These are phyloP conservation scores for Cassiopea xamachana DNA, from an alignment of 30 jellyfish, hydroid and myxozoan genomes.

Conservation along the genomic window DNA sequence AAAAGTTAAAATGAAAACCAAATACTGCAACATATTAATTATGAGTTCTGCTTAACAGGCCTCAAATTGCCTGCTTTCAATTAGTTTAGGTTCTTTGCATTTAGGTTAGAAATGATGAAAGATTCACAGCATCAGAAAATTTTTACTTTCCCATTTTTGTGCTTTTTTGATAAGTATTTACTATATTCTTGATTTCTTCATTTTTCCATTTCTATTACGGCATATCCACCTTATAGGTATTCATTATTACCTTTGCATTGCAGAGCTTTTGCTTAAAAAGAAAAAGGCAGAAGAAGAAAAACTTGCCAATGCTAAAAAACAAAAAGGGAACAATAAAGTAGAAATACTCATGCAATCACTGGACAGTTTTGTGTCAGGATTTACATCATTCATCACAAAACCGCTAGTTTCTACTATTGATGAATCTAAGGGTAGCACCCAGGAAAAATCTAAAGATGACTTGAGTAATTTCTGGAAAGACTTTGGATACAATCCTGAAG, in stretches of 20 bases:
- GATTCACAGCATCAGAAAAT: neutral
- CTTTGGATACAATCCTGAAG: slow-evolving; percentile 25
- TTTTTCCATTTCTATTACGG: no score
- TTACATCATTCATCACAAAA: slow-evolving; percentile 8
- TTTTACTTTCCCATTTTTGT: neutral
- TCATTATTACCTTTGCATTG: neutral
- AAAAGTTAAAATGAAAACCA: no score
- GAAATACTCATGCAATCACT: neutral
- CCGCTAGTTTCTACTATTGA: neutral
- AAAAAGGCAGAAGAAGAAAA: slow-evolving; percentile 28
- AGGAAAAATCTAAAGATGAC: slow-evolving; percentile 7
- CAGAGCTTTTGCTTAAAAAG: neutral
- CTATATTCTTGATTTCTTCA: no score
- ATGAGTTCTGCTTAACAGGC: no score
- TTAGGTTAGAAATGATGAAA: no score
- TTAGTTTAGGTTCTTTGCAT: no score
- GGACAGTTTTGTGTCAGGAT: slow-evolving; percentile 16
- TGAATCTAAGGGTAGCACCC: neutral
- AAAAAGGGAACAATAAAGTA: neutral
- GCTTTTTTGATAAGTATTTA: neutral
- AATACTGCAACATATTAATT: no score
- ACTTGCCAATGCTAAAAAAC: neutral
- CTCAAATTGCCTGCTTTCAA: no score
- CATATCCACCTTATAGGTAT: neutral
- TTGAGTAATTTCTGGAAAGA: slow-evolving; percentile 57